These are phyloP conservation scores for Megaustenia siamemsis DNA, from an alignment of 2,888 invertebrate species.

Conservation along the genomic window DNA sequence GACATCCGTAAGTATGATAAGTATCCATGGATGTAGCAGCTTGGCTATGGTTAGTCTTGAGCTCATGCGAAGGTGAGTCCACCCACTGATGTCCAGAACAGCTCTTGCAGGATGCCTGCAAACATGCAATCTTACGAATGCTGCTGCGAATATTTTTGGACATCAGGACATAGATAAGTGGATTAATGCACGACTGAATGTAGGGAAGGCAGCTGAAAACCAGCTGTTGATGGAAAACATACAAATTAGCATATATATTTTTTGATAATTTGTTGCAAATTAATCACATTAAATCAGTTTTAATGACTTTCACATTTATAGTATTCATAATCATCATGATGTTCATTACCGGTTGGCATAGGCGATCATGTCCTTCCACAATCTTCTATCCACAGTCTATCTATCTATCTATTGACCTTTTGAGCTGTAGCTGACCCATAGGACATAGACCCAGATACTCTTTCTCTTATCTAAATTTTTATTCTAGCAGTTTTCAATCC, in stretches of 20 bases:
- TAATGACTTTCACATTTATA: too few species aligned
- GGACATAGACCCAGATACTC: too few species aligned
- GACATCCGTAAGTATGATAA: slow-evolving; percentile 54
- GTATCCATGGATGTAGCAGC: slow-evolving; percentile 55
- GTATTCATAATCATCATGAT: too few species aligned
- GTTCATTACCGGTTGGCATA: too few species aligned
- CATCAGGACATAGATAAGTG: slow-evolving; percentile 72
- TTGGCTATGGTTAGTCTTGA: slow-evolving; percentile 57
- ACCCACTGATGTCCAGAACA: slow-evolving; percentile 37
- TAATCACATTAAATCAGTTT: too few species aligned
- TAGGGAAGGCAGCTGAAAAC: slow-evolving; percentile 70
- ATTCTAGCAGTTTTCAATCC: too few species aligned
- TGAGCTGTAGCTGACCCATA: too few species aligned
- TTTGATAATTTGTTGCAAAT: too few species aligned
- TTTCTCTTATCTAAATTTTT: too few species aligned
- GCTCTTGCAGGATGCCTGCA: slow-evolving; percentile 45
- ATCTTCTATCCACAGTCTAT: too few species aligned
- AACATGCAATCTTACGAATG: slow-evolving; percentile 51
- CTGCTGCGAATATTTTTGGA: slow-evolving; percentile 66
- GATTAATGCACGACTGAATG: slow-evolving; percentile 72
- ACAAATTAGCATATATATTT: not conserved
- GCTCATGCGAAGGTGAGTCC: slow-evolving; percentile 57
- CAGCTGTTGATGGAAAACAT: slow-evolving; percentile 62
- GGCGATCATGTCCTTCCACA: too few species aligned
- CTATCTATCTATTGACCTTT: too few species aligned